Evolutionary conservation across 2,797 vertebrate species (phyloP).

Genomic region (Lepidocolaptes lacrymiger): DNA sequence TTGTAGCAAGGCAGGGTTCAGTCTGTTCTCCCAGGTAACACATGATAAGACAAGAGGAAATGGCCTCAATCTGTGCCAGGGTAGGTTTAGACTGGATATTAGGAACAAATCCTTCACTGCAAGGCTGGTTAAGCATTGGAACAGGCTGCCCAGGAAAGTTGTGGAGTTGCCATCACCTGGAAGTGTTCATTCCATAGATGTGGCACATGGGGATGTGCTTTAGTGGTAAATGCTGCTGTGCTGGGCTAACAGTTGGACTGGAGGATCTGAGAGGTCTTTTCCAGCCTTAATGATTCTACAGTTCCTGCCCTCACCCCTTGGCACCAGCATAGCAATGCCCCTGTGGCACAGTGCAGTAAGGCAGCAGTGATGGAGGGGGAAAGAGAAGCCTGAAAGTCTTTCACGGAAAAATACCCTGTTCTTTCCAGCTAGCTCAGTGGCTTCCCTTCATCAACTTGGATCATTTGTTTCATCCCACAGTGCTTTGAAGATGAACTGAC

Average conservation of each 20-base stretch:
- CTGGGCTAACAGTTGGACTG: too few species aligned
- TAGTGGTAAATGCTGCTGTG: too few species aligned
- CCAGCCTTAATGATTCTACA: too few species aligned
- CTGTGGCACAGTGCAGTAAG: rapidly evolving
- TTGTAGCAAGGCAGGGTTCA: not conserved
- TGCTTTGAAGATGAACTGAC: not conserved
- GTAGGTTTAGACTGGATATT: not conserved
- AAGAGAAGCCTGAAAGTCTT: not conserved
- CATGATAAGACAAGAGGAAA: not conserved
- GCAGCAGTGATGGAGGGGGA: not conserved
- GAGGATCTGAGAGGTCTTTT: too few species aligned
- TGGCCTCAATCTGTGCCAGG: too few species aligned
- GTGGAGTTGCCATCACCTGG: not conserved
- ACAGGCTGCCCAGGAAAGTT: not conserved
- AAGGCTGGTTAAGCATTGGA: not conserved
- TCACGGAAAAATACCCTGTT: not conserved
- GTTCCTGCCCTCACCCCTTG: too few species aligned
- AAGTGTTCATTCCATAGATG: not conserved
- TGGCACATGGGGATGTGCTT: not conserved
- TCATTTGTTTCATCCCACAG: not conserved
- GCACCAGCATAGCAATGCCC: too few species aligned
- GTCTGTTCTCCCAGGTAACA: not conserved
- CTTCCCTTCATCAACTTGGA: not conserved
- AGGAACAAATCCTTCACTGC: not conserved
- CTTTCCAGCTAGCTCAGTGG: not conserved